A percentile compares a stretch with the other conserved stretches of the same genome.
phyloP scores from a whole-genome alignment of 2,797 vertebrate genomes.

The Lates japonicus region DNA sequence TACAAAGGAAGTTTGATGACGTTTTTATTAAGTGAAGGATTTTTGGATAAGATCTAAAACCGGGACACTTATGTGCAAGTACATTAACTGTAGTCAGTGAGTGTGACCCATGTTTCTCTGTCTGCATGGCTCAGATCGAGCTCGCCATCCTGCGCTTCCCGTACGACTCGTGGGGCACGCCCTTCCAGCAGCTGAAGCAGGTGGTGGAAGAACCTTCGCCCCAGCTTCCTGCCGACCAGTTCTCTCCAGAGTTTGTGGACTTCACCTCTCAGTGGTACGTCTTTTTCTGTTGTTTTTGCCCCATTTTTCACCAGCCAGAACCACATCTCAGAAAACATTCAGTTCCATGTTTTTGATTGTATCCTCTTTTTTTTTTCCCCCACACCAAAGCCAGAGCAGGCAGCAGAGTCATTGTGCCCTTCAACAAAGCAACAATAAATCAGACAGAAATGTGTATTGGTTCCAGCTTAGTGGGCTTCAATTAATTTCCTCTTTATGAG shows the following conservation, averaged over 20 bases:
- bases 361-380: too few species aligned
- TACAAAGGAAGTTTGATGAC: too few species aligned
- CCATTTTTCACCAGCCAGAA: background rate
- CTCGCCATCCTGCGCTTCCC: slow-evolving; percentile 96
- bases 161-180: slow-evolving; percentile 96
- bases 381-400: too few species aligned
- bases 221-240: slow-evolving; percentile 91
- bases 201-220: slow-evolving; percentile 97
- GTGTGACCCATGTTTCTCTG: background rate
- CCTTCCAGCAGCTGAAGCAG: slow-evolving; percentile 98
- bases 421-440: background rate
- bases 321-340: background rate
- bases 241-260: slow-evolving; percentile 94
- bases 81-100: too few species aligned
- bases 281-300: background rate
- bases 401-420: too few species aligned
- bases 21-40: background rate
- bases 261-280: slow-evolving; percentile 95
- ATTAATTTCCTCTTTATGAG: background rate
- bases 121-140: slow-evolving; percentile 87
- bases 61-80: too few species aligned
- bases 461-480: background rate
- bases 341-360: background rate
- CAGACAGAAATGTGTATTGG: slow-evolving; percentile 1
- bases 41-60: background rate